A percentile compares a stretch with the other conserved stretches of the same genome.
Evolutionary conservation across 2,797 vertebrate genomes (phyloP).

Genomic region (Coregonus ussuriensis): DNA sequence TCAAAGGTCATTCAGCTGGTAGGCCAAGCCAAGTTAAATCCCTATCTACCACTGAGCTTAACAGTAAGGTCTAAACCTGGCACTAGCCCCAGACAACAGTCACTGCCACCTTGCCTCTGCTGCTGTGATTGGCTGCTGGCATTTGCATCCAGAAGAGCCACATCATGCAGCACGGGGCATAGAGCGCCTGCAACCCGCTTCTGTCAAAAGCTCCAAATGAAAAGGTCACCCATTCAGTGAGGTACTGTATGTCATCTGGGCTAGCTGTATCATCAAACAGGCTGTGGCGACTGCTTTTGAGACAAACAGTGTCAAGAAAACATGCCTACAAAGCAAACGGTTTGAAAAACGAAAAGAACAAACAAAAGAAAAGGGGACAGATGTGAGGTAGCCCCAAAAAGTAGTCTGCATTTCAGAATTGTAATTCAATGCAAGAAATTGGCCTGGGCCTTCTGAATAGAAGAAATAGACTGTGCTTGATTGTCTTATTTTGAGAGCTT

Average conservation of each 20-base stretch:
- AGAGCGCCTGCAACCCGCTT: constrained; percentile 7
- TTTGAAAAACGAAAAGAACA: not conserved
- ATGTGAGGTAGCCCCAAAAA: not conserved
- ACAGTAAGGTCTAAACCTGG: constrained; percentile 47
- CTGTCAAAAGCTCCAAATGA: not conserved
- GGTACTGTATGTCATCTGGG: not conserved
- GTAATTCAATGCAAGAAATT: not conserved
- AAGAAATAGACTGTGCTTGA: constrained; percentile 21
- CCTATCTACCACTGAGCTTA: constrained; percentile 41
- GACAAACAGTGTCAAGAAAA: not conserved
- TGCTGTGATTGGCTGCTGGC: constrained; percentile 10
- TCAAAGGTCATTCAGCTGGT: not conserved
- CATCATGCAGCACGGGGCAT: constrained; percentile 1
- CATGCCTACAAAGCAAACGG: not conserved
- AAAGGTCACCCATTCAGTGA: constrained; percentile 15
- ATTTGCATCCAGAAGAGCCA: constrained; percentile 1
- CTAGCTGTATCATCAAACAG: constrained; percentile 1
- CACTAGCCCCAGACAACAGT: constrained; percentile 35
- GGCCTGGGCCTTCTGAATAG: not conserved
- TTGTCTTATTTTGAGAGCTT: constrained; percentile 44
- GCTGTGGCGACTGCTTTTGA: not conserved
- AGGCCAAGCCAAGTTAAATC: not conserved
- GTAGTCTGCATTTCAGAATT: not conserved
- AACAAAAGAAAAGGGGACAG: not conserved
- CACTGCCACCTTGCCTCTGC: constrained; percentile 43